A percentile compares a stretch with the other conserved stretches of the same genome.
Conservation (phyloP, 2,888 invertebrate species). For the Biston stratarius region DNA sequence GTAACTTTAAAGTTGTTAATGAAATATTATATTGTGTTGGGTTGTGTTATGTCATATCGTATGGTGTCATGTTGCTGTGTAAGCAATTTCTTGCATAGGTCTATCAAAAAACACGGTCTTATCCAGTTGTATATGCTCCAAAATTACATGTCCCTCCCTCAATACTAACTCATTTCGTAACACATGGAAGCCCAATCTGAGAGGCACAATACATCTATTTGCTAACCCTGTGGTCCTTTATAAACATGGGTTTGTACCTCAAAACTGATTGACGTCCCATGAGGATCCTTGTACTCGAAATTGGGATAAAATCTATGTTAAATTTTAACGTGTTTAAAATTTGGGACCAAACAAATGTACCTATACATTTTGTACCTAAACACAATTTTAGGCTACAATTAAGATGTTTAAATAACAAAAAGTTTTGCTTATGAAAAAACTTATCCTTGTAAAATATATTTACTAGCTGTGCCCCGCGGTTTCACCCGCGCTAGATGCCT, state of each 20-base stretch:
- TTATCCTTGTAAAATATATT: no score
- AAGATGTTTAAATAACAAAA: no score
- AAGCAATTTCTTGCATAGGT: no score
- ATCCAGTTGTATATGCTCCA: neutral
- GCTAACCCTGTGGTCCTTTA: constrained; percentile 61
- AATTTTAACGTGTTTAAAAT: constrained; percentile 3
- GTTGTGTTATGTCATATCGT: no score
- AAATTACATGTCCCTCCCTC: neutral
- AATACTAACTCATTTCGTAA: constrained; percentile 69
- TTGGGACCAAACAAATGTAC: neutral
- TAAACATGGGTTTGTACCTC: constrained; percentile 55
- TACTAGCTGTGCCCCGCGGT: no score
- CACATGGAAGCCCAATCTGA: constrained; percentile 63
- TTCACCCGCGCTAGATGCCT: no score
- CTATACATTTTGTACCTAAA: neutral
- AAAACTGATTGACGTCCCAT: constrained; percentile 28
- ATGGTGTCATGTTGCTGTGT: no score
- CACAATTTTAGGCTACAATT: no score
- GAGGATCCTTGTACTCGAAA: constrained; percentile 18
- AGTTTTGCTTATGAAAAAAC: no score
- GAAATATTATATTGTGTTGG: no score
- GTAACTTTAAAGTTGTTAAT: no score
- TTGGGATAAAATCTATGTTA: constrained; percentile 24
- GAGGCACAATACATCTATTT: constrained; percentile 61
- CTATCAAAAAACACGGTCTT: no score